Evolutionary conservation across 2,797 vertebrate species (phyloP).

Genomic region (Zenarchopterus dispar): DNA sequence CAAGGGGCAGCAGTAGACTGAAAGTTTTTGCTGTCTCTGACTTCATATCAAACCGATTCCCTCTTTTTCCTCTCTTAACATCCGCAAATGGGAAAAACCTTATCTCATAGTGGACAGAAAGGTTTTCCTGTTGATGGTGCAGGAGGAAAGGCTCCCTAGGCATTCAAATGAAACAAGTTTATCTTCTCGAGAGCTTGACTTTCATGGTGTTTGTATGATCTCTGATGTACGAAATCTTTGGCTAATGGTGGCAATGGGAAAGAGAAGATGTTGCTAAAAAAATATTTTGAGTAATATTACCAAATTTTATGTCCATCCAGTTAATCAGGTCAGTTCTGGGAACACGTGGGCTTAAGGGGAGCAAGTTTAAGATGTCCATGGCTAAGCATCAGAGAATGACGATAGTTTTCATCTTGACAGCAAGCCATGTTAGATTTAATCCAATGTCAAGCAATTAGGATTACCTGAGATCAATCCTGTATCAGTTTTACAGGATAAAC

Average conservation of each 20-base stretch:
- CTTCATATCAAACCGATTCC: neutral
- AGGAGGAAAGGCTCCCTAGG: neutral
- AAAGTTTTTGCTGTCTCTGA: conserved; percentile 36
- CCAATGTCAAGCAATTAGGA: too few relatives aligned
- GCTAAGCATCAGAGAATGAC: too few relatives aligned
- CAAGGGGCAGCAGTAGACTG: conserved; percentile 26
- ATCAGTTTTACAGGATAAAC: too few relatives aligned
- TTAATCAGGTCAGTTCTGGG: too few relatives aligned
- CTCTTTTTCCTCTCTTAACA: conserved; percentile 15
- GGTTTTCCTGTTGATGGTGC: neutral
- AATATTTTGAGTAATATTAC: too few relatives aligned
- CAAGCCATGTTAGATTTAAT: too few relatives aligned
- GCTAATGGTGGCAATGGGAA: neutral
- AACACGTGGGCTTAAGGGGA: too few relatives aligned
- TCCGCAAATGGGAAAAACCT: neutral
- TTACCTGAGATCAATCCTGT: too few relatives aligned
- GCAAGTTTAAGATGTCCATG: too few relatives aligned
- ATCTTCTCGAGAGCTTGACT: neutral
- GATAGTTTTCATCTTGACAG: too few relatives aligned
- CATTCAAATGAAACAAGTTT: conserved; percentile 3
- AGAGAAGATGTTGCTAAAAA: too few relatives aligned
- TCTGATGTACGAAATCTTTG: neutral
- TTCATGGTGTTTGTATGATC: neutral
- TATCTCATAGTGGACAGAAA: neutral
- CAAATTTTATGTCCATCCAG: too few relatives aligned